Evolutionary conservation across 2,888 invertebrate species (phyloP).

Genomic region (Rhynchonema sp.): DNA sequence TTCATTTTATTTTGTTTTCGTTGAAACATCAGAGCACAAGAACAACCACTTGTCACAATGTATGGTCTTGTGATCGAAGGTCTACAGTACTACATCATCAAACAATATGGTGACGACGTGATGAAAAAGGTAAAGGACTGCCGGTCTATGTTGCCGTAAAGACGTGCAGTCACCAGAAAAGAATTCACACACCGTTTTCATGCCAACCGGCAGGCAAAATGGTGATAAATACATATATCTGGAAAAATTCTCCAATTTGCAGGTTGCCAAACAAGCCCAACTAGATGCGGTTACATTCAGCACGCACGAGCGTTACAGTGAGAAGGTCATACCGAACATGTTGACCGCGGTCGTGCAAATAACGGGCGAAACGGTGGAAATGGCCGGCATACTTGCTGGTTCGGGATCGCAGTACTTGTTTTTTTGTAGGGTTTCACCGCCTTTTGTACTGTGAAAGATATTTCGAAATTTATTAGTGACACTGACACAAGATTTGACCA

Average conservation of each 20-base stretch:
- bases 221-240: background rate
- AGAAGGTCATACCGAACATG: constrained; percentile 16
- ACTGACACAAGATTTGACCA: too few species aligned
- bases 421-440: background rate
- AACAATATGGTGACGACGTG: constrained; percentile 14
- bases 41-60: too few species aligned
- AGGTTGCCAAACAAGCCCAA: constrained; percentile 9
- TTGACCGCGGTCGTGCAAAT: constrained; percentile 7
- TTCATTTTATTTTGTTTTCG: too few species aligned
- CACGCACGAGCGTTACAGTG: constrained; percentile 17
- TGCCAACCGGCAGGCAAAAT: background rate
- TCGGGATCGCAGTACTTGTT: background rate
- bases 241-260: too few species aligned
- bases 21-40: too few species aligned
- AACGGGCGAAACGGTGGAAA: constrained; percentile 12
- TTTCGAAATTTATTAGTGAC: too few species aligned
- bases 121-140: constrained; percentile 10
- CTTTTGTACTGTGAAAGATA: too few species aligned
- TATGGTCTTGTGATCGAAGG: constrained; percentile 19
- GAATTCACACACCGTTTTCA: background rate
- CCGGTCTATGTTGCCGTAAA: too few species aligned
- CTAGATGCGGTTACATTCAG: constrained; percentile 13
- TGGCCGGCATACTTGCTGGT: constrained; percentile 13
- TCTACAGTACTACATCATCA: constrained; percentile 15
- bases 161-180: too few species aligned